These are phyloP conservation scores for Epizoanthus stellaris DNA, from an alignment of 92 coral and sea anemone species.

Conservation along the genomic window DNA sequence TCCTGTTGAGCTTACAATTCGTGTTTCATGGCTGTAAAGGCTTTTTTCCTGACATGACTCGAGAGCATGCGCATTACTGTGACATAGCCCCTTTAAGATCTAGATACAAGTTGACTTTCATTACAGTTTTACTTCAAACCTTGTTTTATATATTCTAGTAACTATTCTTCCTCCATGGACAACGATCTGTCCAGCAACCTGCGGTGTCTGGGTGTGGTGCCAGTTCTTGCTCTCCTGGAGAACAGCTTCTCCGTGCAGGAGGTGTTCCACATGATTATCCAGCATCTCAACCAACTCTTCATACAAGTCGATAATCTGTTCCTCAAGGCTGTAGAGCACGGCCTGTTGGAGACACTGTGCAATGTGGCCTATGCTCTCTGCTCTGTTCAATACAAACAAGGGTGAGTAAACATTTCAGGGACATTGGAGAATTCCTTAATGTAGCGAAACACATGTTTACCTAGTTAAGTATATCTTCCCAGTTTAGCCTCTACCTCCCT, in stretches of 20 bases:
- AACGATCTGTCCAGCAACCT: conserved; percentile 61
- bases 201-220: conserved; percentile 88
- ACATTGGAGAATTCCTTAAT: too few relatives aligned
- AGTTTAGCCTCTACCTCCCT: too few relatives aligned
- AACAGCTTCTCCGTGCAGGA: conserved; percentile 77
- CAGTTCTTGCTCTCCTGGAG: conserved; percentile 84
- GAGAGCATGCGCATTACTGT: too few relatives aligned
- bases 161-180: conserved; percentile 69
- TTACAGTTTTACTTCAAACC: background rate
- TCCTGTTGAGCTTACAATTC: too few relatives aligned
- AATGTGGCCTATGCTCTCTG: conserved; percentile 82
- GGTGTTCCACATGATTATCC: conserved; percentile 84
- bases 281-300: conserved; percentile 81
- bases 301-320: conserved; percentile 89
- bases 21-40: too few relatives aligned
- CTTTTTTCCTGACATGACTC: too few relatives aligned
- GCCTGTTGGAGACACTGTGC: conserved; percentile 85
- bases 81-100: too few relatives aligned
- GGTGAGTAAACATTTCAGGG: conserved; percentile 48
- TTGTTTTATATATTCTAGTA: conserved; percentile 49
- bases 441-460: too few relatives aligned
- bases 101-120: too few relatives aligned
- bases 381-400: conserved; percentile 65
- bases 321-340: conserved; percentile 89
- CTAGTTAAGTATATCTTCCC: too few relatives aligned